Evolutionary conservation across 1,140 invertebrate species (phyloP), one percentile per base, ranked within the genome.

Genomic region (Drosophila ogumai): DNA sequence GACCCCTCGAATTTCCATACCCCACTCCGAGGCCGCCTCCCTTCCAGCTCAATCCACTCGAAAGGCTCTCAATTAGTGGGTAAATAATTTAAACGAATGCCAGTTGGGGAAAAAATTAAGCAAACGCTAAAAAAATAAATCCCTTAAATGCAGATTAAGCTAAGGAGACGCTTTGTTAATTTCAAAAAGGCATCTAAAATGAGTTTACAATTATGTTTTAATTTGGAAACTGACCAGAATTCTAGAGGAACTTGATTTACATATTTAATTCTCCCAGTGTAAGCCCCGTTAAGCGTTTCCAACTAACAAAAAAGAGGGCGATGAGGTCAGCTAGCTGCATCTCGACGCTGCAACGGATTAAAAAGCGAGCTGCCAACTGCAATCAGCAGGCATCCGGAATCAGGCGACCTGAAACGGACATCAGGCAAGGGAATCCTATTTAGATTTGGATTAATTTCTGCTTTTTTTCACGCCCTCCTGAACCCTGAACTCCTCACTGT

Each of bases 21-120:
- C 12, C 15, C 22, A 46, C n/a, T 9, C 3, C 5, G 5, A 36
- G 31, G 31, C 10, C 49, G 22, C 54, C 8, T 25, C 36, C 8
- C 34, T 64, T 47, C 19, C 66, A n/a, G 22, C 66, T 59, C 28
- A 58, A 40, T 71, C 52, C 68, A 47, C 68, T 50, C 54, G 43
- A 72, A 72, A 41, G 22, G 34, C 52, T 59, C 52, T 58, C 68
- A 72, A 72, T 72, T 72, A 72, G 68, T 72, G 66, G 65, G 50
- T 44, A 38, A 69, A 69, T 40, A 67, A 54, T 54, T 69, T 67
- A 69, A 67, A 28, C 9, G 19, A 52, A 69, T 13, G 36, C 36
- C 44, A 44, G 57, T 36, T 63, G 25, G 19, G 36, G 7, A 31
- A 38, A 69, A 69, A 31, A 66, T 15, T 13, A 13, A 32, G 25